Conservation (phyloP, 2,797 vertebrate genomes). For the Pipistrellus nathusii region DNA sequence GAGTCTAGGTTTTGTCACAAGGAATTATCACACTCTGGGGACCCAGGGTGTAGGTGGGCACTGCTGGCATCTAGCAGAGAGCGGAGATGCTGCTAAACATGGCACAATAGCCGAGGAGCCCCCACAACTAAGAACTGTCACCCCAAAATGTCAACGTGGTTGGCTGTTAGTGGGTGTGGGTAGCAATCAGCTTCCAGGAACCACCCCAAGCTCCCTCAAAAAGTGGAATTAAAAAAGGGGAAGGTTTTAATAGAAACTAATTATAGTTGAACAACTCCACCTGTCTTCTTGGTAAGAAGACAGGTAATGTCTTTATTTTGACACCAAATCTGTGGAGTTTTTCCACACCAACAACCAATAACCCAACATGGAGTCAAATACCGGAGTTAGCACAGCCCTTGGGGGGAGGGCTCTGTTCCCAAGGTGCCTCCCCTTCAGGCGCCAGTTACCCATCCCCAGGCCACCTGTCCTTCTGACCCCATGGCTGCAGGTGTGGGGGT, state of each 20-base stretch:
- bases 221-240: fast-evolving
- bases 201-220: neutral
- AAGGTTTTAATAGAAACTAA: slow-evolving; percentile 6
- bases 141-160: fast-evolving
- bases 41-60: neutral
- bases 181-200: neutral
- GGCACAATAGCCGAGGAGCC: fast-evolving
- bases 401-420: neutral
- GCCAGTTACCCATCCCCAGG: neutral
- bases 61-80: neutral
- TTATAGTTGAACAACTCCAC: neutral
- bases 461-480: neutral
- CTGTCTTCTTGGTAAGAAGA: neutral
- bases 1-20: neutral
- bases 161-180: neutral
- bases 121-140: neutral
- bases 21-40: neutral
- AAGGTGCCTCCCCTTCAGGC: fast-evolving
- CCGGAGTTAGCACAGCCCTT: neutral
- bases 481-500: neutral
- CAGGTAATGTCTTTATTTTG: neutral
- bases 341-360: neutral
- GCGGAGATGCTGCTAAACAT: neutral
- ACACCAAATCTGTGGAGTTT: neutral
- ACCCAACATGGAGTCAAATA: neutral